Conservation (phyloP, 2,888 invertebrate species). For the Drosophila suboccidentalis region DNA sequence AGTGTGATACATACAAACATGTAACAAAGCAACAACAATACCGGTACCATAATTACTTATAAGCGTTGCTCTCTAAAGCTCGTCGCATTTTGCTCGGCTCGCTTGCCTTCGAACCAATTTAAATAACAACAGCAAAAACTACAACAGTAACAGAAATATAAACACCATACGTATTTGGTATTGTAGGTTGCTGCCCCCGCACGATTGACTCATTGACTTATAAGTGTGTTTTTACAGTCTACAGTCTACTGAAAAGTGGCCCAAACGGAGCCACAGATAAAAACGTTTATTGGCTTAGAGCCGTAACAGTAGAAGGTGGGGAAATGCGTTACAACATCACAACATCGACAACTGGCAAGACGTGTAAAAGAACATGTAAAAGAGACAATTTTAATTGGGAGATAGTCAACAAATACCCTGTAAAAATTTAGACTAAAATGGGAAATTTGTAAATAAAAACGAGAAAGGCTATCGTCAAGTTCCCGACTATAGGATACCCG, state of each 20-base stretch:
- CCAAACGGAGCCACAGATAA: constrained; percentile 23
- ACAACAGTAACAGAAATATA: constrained; percentile 23
- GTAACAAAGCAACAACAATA: constrained; percentile 32
- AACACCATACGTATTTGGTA: constrained; percentile 55
- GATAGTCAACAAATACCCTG: constrained; percentile 13
- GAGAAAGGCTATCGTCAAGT: too few species aligned
- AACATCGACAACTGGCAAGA: constrained; percentile 19
- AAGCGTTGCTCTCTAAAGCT: constrained; percentile 23
- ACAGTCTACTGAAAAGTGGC: constrained; percentile 10
- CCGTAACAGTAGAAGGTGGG: not conserved
- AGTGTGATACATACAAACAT: constrained; percentile 20
- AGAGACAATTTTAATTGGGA: not conserved
- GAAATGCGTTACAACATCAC: constrained; percentile 17
- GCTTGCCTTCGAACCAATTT: constrained; percentile 60
- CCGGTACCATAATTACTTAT: constrained; percentile 43
- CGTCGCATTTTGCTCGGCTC: constrained; percentile 27
- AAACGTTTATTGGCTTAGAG: constrained; percentile 60
- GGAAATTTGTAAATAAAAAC: too few species aligned
- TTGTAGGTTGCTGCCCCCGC: constrained; percentile 77
- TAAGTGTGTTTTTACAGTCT: constrained; percentile 18
- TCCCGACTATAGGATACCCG: too few species aligned
- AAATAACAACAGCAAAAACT: constrained; percentile 35
- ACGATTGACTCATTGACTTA: constrained; percentile 50
- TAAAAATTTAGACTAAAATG: not conserved
- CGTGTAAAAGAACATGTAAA: not conserved